A percentile compares a stretch with the other conserved stretches of the same genome.
phyloP scores from a whole-genome alignment of 2,113 vertebrate genomes.

The Mobula hypostoma region DNA sequence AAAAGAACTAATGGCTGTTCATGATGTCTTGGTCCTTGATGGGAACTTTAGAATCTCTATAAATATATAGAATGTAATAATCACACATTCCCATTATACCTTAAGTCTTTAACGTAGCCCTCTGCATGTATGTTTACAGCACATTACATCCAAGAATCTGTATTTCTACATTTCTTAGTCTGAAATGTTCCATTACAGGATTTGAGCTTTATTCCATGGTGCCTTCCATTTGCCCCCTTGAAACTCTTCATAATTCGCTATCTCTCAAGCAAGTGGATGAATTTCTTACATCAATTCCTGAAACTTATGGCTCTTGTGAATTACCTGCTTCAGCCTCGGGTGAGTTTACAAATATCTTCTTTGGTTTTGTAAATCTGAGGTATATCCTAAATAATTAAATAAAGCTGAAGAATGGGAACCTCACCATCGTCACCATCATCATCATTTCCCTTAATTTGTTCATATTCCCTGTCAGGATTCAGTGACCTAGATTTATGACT shows the following conservation, averaged over 20 bases:
- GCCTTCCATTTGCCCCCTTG: conserved; percentile 81
- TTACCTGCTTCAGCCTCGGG: conserved; percentile 49
- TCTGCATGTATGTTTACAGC: not conserved
- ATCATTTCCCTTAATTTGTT: not conserved
- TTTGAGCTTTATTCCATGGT: conserved; percentile 90
- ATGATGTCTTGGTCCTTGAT: not conserved
- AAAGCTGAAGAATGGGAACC: not conserved
- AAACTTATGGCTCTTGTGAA: not conserved
- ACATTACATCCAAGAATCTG: not conserved
- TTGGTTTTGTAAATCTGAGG: not conserved
- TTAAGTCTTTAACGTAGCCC: not conserved
- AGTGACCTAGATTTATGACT: not conserved
- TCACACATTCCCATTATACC: not conserved
- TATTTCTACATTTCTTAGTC: not conserved
- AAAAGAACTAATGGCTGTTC: not conserved
- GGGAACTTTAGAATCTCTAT: not conserved
- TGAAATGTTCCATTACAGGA: conserved; percentile 51
- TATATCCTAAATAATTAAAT: not conserved
- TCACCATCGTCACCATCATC: not conserved
- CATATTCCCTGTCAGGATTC: not conserved
- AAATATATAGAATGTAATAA: not conserved
- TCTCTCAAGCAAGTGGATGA: conserved; percentile 86
- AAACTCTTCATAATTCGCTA: conserved; percentile 82
- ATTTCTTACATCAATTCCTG: conserved; percentile 72
- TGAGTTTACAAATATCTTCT: conserved; percentile 45